Evolutionary conservation across 2,797 vertebrate species (phyloP), one percentile per base, ranked within the genome.

Genomic region (Enteromius viviparus): DNA sequence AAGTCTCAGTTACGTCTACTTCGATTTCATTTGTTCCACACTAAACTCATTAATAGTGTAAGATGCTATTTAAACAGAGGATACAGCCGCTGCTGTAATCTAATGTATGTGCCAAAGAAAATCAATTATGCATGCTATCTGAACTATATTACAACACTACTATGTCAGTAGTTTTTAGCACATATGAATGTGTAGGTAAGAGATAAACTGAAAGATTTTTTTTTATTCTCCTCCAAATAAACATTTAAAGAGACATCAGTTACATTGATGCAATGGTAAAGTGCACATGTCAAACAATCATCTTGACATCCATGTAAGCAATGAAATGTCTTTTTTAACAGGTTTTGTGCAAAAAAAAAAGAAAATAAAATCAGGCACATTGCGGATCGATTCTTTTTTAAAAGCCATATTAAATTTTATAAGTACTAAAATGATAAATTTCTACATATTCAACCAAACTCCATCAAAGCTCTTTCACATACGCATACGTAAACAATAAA

Each of bases 281-380:
- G 87, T 91, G 89, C 88, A 91, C 90, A 53, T 85, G 89, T 91
- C 21, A 92, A 91, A 87, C 85, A 71, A 90, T 86, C 70, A 82
- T 82, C 66, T 71, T 74, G 23, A 85, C 34, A 65, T 78, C 29
- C 72, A 88, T 84, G 62, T 90, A 78, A 85, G 70, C 76, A 85
- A 80, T 76, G 26, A 80, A 90, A 91, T 89, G 81, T 87, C 86
- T 71, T 78, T 84, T 85, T 86, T 55, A n/a, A n/a, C 75, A 74
- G 77, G 87, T 85, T 86, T 89, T 88, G 81, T 91, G 89, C 84
- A 92, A 91, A 89, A 90, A 74, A 92, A 91, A 89, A 6, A 6
- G n/a, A 1, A 53, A 37, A 26, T 3, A 12, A 29, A 80, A 70
- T 62, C 70, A 85, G 81, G 80, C 76, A 84, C 80, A 60, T 86